These are phyloP conservation scores for Ichneumoninae sp. DNA, from an alignment of 2,888 invertebrate genomes.

Conservation along the genomic window DNA sequence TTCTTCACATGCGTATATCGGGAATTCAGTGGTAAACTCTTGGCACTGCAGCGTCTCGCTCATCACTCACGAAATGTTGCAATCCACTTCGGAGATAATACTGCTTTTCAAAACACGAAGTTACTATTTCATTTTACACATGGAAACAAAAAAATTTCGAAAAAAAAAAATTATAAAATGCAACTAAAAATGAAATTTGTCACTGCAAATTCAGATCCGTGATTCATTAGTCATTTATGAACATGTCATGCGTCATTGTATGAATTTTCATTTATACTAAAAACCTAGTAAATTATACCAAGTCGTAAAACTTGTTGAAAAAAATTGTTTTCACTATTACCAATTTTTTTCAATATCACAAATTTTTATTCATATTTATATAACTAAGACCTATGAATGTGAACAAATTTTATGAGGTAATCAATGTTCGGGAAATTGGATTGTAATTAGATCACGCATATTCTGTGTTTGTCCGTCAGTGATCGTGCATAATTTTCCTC, in stretches of 20 bases:
- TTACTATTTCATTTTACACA: background rate
- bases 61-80: background rate
- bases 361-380: background rate
- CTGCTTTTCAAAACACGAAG: background rate
- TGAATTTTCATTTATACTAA: background rate
- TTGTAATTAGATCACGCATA: background rate
- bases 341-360: background rate
- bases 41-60: background rate
- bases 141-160: background rate
- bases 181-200: background rate
- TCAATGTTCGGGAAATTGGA: background rate
- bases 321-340: too few relatives aligned
- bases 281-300: background rate
- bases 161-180: background rate
- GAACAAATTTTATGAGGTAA: too few relatives aligned
- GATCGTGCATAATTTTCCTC: background rate
- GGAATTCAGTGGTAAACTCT: background rate
- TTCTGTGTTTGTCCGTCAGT: background rate
- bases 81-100: background rate
- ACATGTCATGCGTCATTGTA: too few relatives aligned
- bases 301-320: background rate
- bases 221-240: background rate
- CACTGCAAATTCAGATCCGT: background rate
- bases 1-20: slow-evolving; percentile 1
- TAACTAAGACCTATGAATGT: too few relatives aligned